Base-by-base conservation (phyloP, 2,797 vertebrate species). In the Peromyscus aztecus region DNA sequence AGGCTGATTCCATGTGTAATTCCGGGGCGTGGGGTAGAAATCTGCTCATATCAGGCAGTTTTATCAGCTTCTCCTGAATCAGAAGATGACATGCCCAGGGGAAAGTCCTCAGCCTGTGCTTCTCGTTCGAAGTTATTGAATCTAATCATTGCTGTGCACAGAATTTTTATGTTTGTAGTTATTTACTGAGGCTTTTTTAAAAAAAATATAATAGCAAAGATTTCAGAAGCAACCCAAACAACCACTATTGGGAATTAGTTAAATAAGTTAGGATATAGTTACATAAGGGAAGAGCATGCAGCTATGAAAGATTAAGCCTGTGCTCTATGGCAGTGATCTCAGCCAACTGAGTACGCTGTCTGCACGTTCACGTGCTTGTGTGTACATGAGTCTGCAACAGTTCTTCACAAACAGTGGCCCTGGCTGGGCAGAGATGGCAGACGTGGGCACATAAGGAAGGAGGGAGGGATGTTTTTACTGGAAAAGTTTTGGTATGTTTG, bases 361-460 rank as follows among this genome's bases (percentile, higher is more conserved):
- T 88, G 37, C n/a, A 46, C 67, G 65, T 75, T 31, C 21, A 46
- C 49, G 6, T 77, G 92, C 90, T 94, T 65, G 80, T 91, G 31
- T 80, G 61, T 43, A 29, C 71, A 81, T 10, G 40, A 84, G 63
- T 84, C 84, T 87, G 52, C 24, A 95, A 78, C 73, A 46, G 77
- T 6, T 78, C 46, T 34, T 43, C 82, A 91, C 75, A 88, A 93
- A 85, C 52, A 89, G n/a, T 84, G 89, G 85, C 9, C 43, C n/a
- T 91, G 89, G 90, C 19, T 69, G 76, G 83, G 40, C 27, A 67
- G 46, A 77, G 65, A 92, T 77, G 43, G 63, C 63, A 89, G 46
- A 17, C 17, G 43, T 3, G 63, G 46, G 65, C 1, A 24, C 75
- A 89, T 0, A 55, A 78, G 75, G 63, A 83, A 57, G 43, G 37